Evolutionary conservation across 2,113 vertebrate species (phyloP), one percentile per base, ranked within the genome.

Genomic region (Microtus montanus): DNA sequence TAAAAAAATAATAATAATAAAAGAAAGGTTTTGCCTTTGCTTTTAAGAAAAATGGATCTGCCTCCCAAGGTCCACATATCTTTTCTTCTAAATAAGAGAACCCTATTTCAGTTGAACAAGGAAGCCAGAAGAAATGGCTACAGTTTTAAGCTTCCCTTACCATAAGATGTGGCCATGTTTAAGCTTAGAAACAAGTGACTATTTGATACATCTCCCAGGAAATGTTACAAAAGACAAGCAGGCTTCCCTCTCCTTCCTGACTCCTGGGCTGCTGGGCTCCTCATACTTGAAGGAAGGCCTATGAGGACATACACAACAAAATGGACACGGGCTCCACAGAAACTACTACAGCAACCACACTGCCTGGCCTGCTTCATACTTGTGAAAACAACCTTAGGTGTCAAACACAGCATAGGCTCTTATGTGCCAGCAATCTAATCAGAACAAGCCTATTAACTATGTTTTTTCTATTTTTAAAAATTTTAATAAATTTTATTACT

Each of bases 341-440:
- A 92, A 93, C 49, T 61, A 52, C 47, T 90, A 74, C 0, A 95
- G 17, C 10, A 88, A 35, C 44, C 58, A 7, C 15, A 79, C 26
- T 73, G 30, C 35, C 61, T 49, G 75, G 38, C 20, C 54, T 78
- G 47, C 41, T 68, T 92, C 73, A 58, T 4, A 35, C 38, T 12
- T 49, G 12, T 79, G 73, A 83, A 95, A 91, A 92, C 70, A 91
- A 94, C 87, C 68, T 41, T 71, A 73, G 28, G 19, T 61, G 64
- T 87, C 88, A 94, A 75, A 13, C 63, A 95, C 5, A 94, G n/a
- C 90, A 90, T 66, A 41, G 24, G n/a, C 49, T 87, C 78, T 68
- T 93, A 87, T 30, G 7, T 61, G 49, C n/a, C 89, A 93, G 80
- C 77, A 96, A 94, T 92, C 35, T 92, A 92, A 93, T 54, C 35